Conservation (phyloP, 2,888 invertebrate genomes). For the Hyles lineata region DNA sequence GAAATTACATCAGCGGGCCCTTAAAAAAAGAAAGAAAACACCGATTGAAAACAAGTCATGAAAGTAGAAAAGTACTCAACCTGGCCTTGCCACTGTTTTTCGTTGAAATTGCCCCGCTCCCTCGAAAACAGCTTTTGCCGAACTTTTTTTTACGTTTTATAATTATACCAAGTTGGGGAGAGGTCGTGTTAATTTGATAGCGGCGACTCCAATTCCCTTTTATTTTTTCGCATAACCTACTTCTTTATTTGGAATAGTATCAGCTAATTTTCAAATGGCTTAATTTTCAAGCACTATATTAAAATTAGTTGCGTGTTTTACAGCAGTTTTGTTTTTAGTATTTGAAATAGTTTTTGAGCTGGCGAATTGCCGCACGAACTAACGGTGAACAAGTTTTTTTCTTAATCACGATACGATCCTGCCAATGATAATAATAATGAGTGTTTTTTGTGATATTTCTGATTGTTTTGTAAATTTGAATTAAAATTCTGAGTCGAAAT, state of each 20-base stretch:
- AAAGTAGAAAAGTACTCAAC: constrained; percentile 45
- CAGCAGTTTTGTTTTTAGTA: constrained; percentile 14
- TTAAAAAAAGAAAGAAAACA: constrained; percentile 50
- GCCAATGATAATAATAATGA: background rate
- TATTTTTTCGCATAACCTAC: constrained; percentile 24
- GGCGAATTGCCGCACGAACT: constrained; percentile 13
- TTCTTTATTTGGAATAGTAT: constrained; percentile 14
- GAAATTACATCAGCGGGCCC: constrained; percentile 17
- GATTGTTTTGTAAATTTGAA: background rate
- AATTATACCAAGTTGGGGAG: constrained; percentile 52
- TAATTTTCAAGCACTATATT: constrained; percentile 23
- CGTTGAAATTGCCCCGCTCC: constrained; percentile 48
- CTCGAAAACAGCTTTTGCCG: constrained; percentile 47
- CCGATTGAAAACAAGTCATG: constrained; percentile 61
- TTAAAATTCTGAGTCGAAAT: too few species aligned
- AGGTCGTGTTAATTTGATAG: constrained; percentile 53
- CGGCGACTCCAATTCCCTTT: constrained; percentile 34
- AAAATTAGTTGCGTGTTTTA: constrained; percentile 17
- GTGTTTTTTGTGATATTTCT: too few species aligned
- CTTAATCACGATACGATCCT: background rate
- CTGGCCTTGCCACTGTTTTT: constrained; percentile 42
- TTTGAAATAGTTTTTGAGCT: constrained; percentile 19
- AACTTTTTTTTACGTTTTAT: constrained; percentile 51
- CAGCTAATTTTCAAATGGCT: constrained; percentile 17
- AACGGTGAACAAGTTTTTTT: background rate